Conservation (phyloP, 2,797 vertebrate species). For the Xerus rutilus region DNA sequence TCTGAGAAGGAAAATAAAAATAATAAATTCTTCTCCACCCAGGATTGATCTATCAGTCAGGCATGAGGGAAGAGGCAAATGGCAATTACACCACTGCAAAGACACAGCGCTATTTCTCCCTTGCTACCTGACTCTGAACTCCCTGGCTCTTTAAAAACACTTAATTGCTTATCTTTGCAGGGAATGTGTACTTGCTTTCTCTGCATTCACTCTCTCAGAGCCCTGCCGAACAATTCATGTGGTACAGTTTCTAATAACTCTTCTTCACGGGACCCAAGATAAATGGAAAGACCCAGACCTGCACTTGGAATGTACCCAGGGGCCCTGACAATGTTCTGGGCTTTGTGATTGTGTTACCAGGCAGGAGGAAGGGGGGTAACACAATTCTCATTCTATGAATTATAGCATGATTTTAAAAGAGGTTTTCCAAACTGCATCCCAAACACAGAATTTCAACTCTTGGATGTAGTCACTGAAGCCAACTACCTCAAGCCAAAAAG, state of each 20-base stretch:
- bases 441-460: background rate
- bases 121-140: conserved; percentile 62
- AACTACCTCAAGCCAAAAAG: conserved; percentile 7
- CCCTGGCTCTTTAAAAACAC: conserved; percentile 53
- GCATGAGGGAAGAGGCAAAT: background rate
- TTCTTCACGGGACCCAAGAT: conserved; percentile 4
- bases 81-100: conserved; percentile 53
- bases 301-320: background rate
- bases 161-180: conserved; percentile 57
- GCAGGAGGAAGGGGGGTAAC: background rate
- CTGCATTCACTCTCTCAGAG: conserved; percentile 8
- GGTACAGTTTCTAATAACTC: background rate
- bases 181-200: conserved; percentile 49
- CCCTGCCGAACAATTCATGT: background rate
- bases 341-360: background rate
- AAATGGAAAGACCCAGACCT: background rate
- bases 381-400: background rate
- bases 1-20: conserved; percentile 61
- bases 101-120: background rate
- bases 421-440: background rate
- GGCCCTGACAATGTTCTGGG: background rate
- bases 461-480: background rate
- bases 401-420: background rate
- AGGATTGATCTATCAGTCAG: conserved; percentile 54
- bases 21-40: conserved; percentile 20